Evolutionary conservation across 2,113 vertebrate genomes (phyloP).

Genomic region (Gnathonemus echidnorhynchus): DNA sequence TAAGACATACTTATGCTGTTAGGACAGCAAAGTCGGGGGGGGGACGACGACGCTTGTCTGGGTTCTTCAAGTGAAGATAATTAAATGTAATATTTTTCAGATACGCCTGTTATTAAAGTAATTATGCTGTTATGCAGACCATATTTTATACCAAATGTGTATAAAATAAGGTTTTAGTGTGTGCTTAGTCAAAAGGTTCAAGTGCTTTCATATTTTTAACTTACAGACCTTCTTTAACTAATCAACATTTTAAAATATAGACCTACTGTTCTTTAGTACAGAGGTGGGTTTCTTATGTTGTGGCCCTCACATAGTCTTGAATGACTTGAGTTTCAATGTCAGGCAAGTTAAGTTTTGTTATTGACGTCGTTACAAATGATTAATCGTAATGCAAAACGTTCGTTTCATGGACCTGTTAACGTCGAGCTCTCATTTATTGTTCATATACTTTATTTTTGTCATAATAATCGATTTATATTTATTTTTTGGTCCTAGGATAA

Average conservation of each 20-base stretch:
- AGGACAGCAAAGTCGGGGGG: not conserved
- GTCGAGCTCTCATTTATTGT: not conserved
- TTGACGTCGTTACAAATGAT: not conserved
- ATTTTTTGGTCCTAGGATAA: not conserved
- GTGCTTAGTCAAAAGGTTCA: not conserved
- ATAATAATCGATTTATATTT: not conserved
- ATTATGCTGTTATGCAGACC: not conserved
- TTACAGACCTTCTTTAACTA: not conserved
- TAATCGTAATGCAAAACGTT: not conserved
- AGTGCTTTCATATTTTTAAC: not conserved
- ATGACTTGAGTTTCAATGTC: not conserved
- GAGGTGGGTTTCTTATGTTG: not conserved
- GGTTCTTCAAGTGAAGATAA: not conserved
- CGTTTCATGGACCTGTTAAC: not conserved
- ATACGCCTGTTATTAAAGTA: not conserved
- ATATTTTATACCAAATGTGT: not conserved
- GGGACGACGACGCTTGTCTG: not conserved
- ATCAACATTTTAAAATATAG: not conserved
- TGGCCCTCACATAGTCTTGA: not conserved
- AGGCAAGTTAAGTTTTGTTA: not conserved
- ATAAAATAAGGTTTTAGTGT: not conserved
- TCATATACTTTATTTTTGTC: not conserved
- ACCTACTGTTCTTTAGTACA: not conserved
- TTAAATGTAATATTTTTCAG: not conserved
- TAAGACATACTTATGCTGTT: not conserved